Evolutionary conservation across 2,888 invertebrate genomes (phyloP), one percentile per base, ranked within the genome.

Genomic region (Baccha elongata): DNA sequence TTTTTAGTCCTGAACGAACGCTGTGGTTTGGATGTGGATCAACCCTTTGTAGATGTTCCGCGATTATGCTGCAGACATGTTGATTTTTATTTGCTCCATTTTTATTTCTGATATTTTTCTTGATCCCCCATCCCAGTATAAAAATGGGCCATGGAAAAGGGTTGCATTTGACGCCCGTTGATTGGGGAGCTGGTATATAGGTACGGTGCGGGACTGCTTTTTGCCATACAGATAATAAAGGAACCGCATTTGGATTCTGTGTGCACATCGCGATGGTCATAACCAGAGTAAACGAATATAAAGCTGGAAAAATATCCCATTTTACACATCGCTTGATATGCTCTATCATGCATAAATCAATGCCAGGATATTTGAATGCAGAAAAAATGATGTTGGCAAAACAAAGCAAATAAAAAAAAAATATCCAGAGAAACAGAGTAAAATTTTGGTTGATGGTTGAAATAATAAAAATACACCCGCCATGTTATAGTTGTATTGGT

Each of bases 261-360:
- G 21, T 23, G 19, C 46, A 11, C 32, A 13, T 17, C 64, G 42
- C 75, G 35, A 71, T 71, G 62, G 37, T 23, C 65, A 72, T 40
- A 68, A 35, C 68, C 73, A 72, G 83, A 78, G 68, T 78, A 78
- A 76, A 83, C 83, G 83, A 83, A 83, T 83, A 83, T 83, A 85
- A 86, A 85, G 86, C 80, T 60, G 85, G 85, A 86, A 86, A 78
- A 84, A 86, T 87, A 86, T 86, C 85, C 86, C 87, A 88, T 88
- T 89, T 89, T 88, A 87, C 90, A 88, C 87, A 86, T 88, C 86
- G 87, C 81, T 89, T 88, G 87, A 87, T 88, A 84, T 84, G 87
- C 85, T 86, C 87, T 86, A 86, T 88, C 90, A 90, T 89, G 89
- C 90, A 89, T 87, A 87, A 86, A 89, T 86, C 88, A 86, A 87